Conservation (phyloP, 2,113 vertebrate genomes). For the Cephalopterus ornatus region DNA sequence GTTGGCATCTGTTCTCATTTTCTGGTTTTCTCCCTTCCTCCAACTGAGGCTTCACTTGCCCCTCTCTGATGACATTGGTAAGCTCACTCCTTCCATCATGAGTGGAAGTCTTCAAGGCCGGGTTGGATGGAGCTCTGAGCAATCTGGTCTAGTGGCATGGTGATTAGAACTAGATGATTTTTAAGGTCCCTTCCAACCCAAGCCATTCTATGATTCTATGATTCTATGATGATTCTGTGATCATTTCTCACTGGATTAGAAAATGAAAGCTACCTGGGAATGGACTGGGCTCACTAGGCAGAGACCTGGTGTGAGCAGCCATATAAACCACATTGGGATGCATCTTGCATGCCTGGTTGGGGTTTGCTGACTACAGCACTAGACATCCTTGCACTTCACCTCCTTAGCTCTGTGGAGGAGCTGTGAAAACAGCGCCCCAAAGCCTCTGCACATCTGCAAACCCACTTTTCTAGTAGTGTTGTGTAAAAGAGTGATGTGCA, state of each 20-base stretch:
- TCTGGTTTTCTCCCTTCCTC: neutral
- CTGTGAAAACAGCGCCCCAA: neutral
- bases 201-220: neutral
- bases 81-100: neutral
- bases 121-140: neutral
- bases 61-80: neutral
- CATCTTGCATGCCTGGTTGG: neutral
- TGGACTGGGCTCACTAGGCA: accelerated
- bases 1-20: neutral
- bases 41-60: neutral
- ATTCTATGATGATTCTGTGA: no score
- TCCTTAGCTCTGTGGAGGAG: neutral
- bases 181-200: neutral
- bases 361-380: neutral
- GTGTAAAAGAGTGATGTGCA: neutral
- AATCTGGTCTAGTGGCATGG: neutral
- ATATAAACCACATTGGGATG: neutral
- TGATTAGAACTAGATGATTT: neutral
- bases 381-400: neutral
- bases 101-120: neutral
- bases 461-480: neutral
- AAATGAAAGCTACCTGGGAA: neutral
- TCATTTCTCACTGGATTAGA: neutral
- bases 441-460: neutral
- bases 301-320: neutral